Conservation (phyloP, 1,140 invertebrate species). For the Drosophila carrolli region DNA sequence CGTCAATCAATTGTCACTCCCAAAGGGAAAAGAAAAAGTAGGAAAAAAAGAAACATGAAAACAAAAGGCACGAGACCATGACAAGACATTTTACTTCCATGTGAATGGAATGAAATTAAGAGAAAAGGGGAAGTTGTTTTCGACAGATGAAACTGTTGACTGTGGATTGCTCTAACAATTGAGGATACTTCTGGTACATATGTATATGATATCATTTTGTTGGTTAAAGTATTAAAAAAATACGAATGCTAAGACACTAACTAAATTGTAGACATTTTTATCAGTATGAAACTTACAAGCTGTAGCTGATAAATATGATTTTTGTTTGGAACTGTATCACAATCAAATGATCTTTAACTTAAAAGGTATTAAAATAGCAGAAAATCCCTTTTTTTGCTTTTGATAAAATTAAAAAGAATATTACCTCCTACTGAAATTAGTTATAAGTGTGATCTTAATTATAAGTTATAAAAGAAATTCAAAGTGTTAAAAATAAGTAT, state of each 20-base stretch:
- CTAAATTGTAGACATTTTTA: neutral
- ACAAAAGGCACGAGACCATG: constrained; percentile 61
- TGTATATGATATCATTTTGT: neutral
- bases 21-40: constrained; percentile 42
- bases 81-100: constrained; percentile 61
- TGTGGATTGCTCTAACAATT: constrained; percentile 23
- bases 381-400: neutral
- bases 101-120: constrained; percentile 43
- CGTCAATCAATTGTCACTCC: constrained; percentile 77
- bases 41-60: constrained; percentile 31
- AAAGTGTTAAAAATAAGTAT: neutral
- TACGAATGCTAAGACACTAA: neutral
- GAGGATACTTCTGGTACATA: neutral
- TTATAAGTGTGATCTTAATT: neutral
- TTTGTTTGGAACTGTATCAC: neutral
- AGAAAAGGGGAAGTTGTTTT: constrained; percentile 27
- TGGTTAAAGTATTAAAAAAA: neutral
- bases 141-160: constrained; percentile 8
- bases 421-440: neutral
- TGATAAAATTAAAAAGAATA: neutral
- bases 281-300: constrained; percentile 3
- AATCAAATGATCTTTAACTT: neutral
- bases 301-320: neutral
- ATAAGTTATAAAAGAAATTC: neutral
- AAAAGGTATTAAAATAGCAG: constrained; percentile 5